Conservation (phyloP, 2,113 vertebrate species). For the Cichladusa arquata region DNA sequence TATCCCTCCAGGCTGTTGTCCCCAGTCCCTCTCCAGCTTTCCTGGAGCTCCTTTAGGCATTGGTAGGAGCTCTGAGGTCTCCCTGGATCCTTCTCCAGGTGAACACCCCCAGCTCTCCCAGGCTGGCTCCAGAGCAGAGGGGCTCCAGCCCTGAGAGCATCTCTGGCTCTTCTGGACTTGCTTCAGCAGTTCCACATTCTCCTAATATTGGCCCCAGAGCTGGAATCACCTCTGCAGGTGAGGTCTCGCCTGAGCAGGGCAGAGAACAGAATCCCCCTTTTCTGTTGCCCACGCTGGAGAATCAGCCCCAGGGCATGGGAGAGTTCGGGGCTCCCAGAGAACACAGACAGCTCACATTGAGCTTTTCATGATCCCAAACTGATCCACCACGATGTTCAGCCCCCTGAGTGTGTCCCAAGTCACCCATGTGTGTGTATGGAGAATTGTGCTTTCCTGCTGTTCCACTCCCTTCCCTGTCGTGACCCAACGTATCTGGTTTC, state of each 20-base stretch:
- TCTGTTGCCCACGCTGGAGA: not conserved
- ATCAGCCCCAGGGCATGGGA: not conserved
- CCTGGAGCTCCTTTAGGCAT: not conserved
- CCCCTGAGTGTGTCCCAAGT: not conserved
- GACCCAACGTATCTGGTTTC: not conserved
- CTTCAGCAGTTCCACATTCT: not conserved
- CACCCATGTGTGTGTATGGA: fast-evolving
- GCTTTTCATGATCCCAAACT: not conserved
- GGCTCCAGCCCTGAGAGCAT: fast-evolving
- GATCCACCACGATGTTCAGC: not conserved
- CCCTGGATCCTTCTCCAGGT: not conserved
- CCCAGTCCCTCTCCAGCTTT: not conserved
- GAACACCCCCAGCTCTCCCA: not conserved
- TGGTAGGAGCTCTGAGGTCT: fast-evolving
- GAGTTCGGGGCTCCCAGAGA: fast-evolving
- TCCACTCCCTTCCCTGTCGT: not conserved
- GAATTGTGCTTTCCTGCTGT: not conserved
- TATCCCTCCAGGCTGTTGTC: not conserved
- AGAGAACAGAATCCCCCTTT: not conserved
- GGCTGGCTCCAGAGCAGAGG: not conserved
- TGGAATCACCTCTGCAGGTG: not conserved
- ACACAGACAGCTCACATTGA: fast-evolving
- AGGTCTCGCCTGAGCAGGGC: fast-evolving
- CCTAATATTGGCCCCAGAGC: fast-evolving
- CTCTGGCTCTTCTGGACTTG: fast-evolving